Percentiles rank a stretch among this genome's conserved stretches.
Evolutionary conservation across 1,140 invertebrate species (phyloP).

Genomic region (Cyclargus thomasi): DNA sequence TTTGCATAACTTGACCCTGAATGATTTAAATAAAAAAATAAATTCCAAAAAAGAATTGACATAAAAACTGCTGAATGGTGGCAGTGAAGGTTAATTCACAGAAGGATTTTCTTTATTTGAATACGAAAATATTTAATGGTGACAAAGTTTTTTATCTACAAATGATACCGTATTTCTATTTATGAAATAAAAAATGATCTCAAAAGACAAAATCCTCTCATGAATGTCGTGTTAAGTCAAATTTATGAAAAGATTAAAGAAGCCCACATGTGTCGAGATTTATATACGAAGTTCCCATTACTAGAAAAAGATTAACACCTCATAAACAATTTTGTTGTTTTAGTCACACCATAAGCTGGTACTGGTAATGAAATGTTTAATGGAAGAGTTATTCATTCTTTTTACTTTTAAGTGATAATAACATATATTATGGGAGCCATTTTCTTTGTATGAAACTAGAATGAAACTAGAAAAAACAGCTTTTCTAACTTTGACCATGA

Average conservation of each 20-base stretch:
- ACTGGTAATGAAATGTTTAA: not conserved
- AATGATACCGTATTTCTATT: not conserved
- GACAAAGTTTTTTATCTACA: not conserved
- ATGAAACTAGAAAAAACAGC: no score
- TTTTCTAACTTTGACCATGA: no score
- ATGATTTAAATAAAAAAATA: not conserved
- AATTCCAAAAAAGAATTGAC: not conserved
- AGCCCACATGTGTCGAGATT: slow-evolving; percentile 39
- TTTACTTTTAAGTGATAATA: not conserved
- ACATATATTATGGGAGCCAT: not conserved
- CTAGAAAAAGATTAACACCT: slow-evolving; percentile 28
- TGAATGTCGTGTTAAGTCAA: slow-evolving; percentile 23
- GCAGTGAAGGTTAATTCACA: no score
- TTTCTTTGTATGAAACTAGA: not conserved
- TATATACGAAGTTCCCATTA: slow-evolving; percentile 37
- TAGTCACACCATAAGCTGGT: slow-evolving; percentile 12
- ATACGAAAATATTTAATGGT: no score
- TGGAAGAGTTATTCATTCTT: not conserved
- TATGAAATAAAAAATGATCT: slow-evolving; percentile 11
- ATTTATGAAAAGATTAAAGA: slow-evolving; percentile 26
- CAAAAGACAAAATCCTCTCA: not conserved
- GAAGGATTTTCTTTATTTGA: no score
- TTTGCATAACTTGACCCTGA: not conserved
- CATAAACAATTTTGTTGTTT: slow-evolving; percentile 24
- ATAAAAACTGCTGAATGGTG: no score